phyloP scores from a whole-genome alignment of 2,113 vertebrate genomes.

The Callionymus lyra region DNA sequence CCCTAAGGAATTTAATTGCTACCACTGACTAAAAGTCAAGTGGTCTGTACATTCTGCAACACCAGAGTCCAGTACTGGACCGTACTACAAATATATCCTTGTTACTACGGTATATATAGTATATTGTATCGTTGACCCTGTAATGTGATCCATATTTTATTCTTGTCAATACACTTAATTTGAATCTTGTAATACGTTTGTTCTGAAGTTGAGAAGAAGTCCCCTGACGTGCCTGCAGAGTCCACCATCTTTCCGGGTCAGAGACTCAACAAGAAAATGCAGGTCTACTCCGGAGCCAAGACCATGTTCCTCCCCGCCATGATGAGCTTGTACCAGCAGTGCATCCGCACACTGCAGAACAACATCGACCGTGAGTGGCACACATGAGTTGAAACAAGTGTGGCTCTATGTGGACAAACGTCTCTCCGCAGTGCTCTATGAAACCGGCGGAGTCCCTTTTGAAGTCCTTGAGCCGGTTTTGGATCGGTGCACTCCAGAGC shows the following conservation, averaged over 20 bases:
- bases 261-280: conserved; percentile 80
- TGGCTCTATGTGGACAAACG: too few species aligned
- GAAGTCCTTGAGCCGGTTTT: conserved; percentile 84
- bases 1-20: too few species aligned
- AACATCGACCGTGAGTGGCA: conserved; percentile 77
- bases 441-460: conserved; percentile 82
- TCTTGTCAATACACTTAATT: too few species aligned
- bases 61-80: too few species aligned
- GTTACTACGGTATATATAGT: too few species aligned
- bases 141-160: too few species aligned
- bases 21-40: too few species aligned
- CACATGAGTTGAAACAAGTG: background rate
- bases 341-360: conserved; percentile 80
- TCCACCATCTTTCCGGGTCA: conserved; percentile 67
- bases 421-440: conserved; percentile 72
- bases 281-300: conserved; percentile 82
- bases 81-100: too few species aligned
- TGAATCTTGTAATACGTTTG: too few species aligned
- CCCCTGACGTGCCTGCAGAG: conserved; percentile 51
- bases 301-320: conserved; percentile 69
- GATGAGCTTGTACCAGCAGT: conserved; percentile 79
- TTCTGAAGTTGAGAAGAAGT: conserved; percentile 43
- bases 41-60: too few species aligned
- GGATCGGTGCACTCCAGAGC: conserved; percentile 76
- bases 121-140: too few species aligned